Evolutionary conservation across 2,113 vertebrate species (phyloP).

Genomic region (Aegithalos caudatus): DNA sequence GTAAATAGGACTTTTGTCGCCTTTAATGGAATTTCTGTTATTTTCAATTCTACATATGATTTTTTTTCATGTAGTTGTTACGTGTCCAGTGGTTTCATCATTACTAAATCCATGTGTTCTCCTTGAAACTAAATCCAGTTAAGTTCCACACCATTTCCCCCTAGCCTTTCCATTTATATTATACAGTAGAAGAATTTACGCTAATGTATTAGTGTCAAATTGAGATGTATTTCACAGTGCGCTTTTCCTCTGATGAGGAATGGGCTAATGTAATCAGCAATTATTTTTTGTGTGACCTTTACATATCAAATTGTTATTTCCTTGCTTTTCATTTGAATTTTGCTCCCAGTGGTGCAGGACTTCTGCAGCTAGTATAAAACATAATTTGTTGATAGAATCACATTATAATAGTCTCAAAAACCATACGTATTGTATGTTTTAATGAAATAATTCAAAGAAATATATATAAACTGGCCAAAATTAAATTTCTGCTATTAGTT

Average conservation of each 20-base stretch:
- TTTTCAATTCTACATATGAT: background rate
- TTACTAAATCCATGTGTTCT: background rate
- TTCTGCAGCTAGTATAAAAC: background rate
- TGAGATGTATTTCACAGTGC: background rate
- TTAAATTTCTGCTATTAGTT: background rate
- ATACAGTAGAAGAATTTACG: background rate
- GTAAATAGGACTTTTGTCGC: background rate
- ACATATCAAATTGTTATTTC: conserved; percentile 34
- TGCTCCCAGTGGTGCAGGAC: background rate
- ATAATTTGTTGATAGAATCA: conserved; percentile 35
- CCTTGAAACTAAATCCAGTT: background rate
- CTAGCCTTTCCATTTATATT: background rate
- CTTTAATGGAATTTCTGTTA: background rate
- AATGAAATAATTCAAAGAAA: conserved; percentile 19
- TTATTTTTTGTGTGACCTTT: conserved; percentile 54
- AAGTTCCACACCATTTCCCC: background rate
- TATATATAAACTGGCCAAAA: background rate
- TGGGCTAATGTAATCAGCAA: conserved; percentile 34
- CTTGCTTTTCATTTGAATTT: conserved; percentile 33
- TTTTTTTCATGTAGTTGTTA: background rate
- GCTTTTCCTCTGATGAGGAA: conserved; percentile 18
- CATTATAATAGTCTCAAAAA: background rate
- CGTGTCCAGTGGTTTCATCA: background rate
- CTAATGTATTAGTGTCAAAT: background rate
- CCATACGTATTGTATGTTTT: background rate